A percentile compares a stretch with the other conserved stretches of the same genome.
These are phyloP conservation scores for Mythimna pallens DNA, from an alignment of 2,888 invertebrate genomes.

Conservation along the genomic window DNA sequence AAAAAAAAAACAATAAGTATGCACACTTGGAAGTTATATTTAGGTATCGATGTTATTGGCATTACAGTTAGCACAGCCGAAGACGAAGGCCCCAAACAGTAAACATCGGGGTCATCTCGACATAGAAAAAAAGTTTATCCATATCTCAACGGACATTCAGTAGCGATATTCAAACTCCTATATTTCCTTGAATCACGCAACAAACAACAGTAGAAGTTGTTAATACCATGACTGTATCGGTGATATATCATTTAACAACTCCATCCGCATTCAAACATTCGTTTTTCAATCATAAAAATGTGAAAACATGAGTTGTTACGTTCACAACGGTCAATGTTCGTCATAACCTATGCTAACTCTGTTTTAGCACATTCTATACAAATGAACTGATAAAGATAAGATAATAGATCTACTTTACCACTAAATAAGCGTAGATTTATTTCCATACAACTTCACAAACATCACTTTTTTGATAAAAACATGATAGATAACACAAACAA, in stretches of 20 bases:
- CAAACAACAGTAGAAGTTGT: conserved; percentile 32
- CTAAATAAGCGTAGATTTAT: conserved; percentile 83
- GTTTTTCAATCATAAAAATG: conserved; percentile 80
- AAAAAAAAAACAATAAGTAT: conserved; percentile 30
- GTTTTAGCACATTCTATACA: conserved; percentile 72
- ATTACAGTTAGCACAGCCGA: conserved; percentile 64
- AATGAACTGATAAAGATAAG: conserved; percentile 79
- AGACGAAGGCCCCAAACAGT: conserved; percentile 66
- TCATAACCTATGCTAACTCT: conserved; percentile 84
- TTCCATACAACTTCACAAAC: conserved; percentile 84
- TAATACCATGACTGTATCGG: conserved; percentile 27
- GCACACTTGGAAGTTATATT: conserved; percentile 4
- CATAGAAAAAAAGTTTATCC: conserved; percentile 55
- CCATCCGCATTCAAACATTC: conserved; percentile 53
- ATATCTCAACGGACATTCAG: conserved; percentile 47
- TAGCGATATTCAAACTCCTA: conserved; percentile 45
- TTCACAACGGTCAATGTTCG: conserved; percentile 69
- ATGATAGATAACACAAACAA: conserved; percentile 88
- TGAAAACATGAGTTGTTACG: conserved; percentile 81
- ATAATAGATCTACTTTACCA: conserved; percentile 85
- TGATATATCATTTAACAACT: conserved; percentile 64
- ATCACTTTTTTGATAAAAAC: conserved; percentile 90
- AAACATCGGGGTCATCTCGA: conserved; percentile 73
- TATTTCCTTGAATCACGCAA: conserved; percentile 40
- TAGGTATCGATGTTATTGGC: conserved; percentile 43